A percentile compares a stretch with the other conserved stretches of the same genome.
phyloP scores from a whole-genome alignment of 1,140 invertebrate genomes.

The Prorops nasuta region DNA sequence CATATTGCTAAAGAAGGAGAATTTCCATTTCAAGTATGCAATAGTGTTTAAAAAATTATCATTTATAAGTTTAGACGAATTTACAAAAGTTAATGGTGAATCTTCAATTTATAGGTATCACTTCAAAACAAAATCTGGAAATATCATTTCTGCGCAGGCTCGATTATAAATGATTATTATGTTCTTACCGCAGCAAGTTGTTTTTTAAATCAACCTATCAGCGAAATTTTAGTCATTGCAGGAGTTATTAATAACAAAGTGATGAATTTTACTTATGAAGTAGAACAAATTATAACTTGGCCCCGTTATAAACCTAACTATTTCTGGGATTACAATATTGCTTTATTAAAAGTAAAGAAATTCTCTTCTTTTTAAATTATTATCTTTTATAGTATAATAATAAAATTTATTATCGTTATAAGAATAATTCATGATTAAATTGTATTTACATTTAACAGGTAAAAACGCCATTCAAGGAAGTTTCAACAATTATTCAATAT shows the following conservation, averaged over 20 bases:
- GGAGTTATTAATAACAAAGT: background rate
- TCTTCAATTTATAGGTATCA: conserved; percentile 15
- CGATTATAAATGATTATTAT: conserved; percentile 53
- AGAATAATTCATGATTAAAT: too few species aligned
- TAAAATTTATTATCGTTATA: too few species aligned
- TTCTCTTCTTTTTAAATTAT: too few species aligned
- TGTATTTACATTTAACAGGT: too few species aligned
- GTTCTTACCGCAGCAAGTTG: conserved; percentile 58
- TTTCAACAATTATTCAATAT: background rate
- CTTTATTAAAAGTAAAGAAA: conserved; percentile 19
- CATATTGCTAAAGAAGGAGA: conserved; percentile 25
- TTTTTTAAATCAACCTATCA: conserved; percentile 13
- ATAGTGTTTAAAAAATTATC: background rate
- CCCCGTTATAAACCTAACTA: conserved; percentile 8
- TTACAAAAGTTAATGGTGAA: background rate
- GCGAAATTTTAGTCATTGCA: background rate
- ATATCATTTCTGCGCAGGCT: conserved; percentile 53
- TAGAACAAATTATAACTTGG: conserved; percentile 21
- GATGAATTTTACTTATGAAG: background rate
- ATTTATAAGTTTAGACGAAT: too few species aligned
- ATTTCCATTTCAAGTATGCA: conserved; percentile 34
- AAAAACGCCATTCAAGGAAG: background rate
- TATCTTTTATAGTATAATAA: too few species aligned
- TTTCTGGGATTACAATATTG: conserved; percentile 30
- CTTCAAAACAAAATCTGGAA: conserved; percentile 1